Conservation (phyloP, 2,888 invertebrate species). For the Diploptera punctata region DNA sequence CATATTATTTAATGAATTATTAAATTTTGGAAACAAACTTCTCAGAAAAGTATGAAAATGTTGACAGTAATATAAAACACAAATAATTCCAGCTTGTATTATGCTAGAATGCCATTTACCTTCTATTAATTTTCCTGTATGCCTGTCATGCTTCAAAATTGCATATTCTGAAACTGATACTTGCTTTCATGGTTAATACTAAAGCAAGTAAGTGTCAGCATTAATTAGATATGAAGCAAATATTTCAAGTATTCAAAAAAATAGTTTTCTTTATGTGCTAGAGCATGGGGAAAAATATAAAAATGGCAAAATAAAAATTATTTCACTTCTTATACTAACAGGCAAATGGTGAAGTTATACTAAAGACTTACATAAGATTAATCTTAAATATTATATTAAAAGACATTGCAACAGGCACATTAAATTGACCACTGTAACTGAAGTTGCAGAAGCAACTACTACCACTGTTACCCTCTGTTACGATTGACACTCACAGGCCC, state of each 20-base stretch:
- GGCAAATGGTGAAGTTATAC: not conserved
- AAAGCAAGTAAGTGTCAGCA: too few relatives aligned
- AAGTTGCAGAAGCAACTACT: slow-evolving; percentile 4
- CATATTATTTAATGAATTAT: too few relatives aligned
- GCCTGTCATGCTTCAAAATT: too few relatives aligned
- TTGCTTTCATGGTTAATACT: too few relatives aligned
- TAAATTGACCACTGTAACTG: not conserved
- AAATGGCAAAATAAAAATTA: not conserved
- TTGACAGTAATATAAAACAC: too few relatives aligned
- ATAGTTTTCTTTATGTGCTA: not conserved
- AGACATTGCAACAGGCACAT: not conserved
- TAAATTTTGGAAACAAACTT: slow-evolving; percentile 1
- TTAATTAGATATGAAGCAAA: too few relatives aligned
- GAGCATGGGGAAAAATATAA: not conserved
- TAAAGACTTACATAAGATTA: not conserved
- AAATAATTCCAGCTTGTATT: too few relatives aligned
- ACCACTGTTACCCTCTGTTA: slow-evolving; percentile 27
- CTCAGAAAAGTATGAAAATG: too few relatives aligned
- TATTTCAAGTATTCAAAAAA: too few relatives aligned
- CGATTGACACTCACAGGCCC: slow-evolving; percentile 69
- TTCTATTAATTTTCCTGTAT: too few relatives aligned
- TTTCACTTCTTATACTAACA: not conserved
- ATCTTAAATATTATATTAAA: not conserved
- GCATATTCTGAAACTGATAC: too few relatives aligned
- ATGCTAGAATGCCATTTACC: too few relatives aligned